Conservation (phyloP, 2,113 vertebrate species). For the Acrocephalus kingi region DNA sequence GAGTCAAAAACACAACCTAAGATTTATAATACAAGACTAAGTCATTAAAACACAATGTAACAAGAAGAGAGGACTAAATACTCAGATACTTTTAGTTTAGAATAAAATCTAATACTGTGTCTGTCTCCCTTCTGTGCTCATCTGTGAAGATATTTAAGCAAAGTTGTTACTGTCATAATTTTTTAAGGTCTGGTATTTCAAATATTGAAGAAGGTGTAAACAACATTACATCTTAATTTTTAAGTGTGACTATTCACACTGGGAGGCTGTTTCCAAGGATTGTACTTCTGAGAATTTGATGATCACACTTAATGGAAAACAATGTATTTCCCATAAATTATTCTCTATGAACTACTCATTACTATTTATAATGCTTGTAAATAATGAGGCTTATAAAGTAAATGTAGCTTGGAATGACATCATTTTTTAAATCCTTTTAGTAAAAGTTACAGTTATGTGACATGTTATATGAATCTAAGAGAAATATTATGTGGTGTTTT, state of each 20-base stretch:
- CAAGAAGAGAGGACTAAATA: neutral
- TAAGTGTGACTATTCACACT: neutral
- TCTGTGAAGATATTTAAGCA: neutral
- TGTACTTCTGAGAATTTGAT: neutral
- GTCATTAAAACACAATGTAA: neutral
- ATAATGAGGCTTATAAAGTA: neutral
- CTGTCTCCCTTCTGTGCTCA: neutral
- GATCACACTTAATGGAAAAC: neutral
- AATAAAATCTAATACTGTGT: neutral
- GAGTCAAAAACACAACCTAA: neutral
- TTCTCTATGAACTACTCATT: neutral
- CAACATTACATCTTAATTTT: neutral
- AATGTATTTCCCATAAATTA: neutral
- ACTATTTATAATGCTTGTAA: slow-evolving; percentile 1
- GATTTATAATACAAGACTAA: neutral
- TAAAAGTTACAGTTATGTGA: neutral
- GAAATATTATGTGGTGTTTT: neutral
- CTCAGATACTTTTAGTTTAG: neutral
- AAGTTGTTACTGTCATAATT: neutral
- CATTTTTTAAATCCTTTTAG: neutral
- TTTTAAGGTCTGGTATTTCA: neutral
- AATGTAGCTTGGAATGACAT: neutral
- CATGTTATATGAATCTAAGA: neutral
- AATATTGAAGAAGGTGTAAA: neutral
- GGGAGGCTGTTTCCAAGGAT: neutral